A percentile compares a stretch with the other conserved stretches of the same genome.
These are phyloP conservation scores for Vespertilio murinus DNA, from an alignment of 2,797 vertebrate species.

Conservation along the genomic window DNA sequence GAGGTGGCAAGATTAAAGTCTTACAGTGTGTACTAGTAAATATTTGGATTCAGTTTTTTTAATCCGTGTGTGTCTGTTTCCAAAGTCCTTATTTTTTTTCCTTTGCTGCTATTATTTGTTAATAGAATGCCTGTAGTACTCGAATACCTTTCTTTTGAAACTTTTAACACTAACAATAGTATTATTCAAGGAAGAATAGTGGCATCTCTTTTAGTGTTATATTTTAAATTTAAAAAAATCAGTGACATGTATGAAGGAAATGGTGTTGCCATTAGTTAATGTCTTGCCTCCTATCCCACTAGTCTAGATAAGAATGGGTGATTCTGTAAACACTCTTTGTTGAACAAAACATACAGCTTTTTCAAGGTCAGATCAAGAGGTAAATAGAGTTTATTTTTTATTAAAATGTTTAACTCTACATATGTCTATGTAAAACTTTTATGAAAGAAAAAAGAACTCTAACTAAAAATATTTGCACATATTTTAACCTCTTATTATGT, in stretches of 20 bases:
- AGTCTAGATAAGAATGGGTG: not conserved
- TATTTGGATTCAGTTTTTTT: not conserved
- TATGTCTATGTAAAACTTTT: constrained; percentile 5
- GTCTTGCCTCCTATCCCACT: not conserved
- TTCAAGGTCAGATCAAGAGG: constrained; percentile 48
- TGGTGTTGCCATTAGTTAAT: not conserved
- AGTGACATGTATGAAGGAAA: not conserved
- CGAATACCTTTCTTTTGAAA: constrained; percentile 14
- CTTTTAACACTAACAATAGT: not conserved
- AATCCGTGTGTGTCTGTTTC: not conserved
- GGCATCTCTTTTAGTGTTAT: not conserved
- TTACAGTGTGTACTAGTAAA: not conserved
- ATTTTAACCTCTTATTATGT: constrained; percentile 21
- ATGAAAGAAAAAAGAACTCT: not conserved
- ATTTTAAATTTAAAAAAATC: constrained; percentile 37
- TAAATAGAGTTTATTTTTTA: not conserved
- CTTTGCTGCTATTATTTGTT: not conserved
- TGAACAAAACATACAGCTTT: not conserved
- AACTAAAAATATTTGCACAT: constrained; percentile 1
- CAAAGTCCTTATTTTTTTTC: not conserved
- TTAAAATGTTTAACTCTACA: not conserved
- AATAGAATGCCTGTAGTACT: not conserved
- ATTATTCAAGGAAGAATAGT: not conserved
- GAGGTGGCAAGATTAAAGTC: not conserved
- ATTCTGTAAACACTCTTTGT: not conserved